A percentile compares a stretch with the other conserved stretches of the same genome.
These are phyloP conservation scores for Neodiprion lecontei DNA, from an alignment of 1,140 invertebrate species.

Conservation along the genomic window DNA sequence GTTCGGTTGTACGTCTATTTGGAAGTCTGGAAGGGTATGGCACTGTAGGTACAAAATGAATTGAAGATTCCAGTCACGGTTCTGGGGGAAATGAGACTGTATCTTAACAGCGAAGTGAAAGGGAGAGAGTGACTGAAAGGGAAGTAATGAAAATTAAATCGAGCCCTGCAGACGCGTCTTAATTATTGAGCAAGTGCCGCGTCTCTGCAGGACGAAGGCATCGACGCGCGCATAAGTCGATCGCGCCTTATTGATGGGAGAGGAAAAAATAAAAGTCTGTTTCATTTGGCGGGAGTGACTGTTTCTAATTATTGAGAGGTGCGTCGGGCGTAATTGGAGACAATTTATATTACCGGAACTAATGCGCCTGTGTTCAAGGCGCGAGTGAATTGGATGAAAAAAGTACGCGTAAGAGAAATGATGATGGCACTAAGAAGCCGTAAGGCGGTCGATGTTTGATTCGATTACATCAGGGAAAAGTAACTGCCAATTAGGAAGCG, in stretches of 20 bases:
- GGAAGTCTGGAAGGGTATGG: too few relatives aligned
- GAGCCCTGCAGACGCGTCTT: not conserved
- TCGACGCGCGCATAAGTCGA: too few relatives aligned
- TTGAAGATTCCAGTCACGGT: not conserved
- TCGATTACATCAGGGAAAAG: not conserved
- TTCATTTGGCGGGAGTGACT: not conserved
- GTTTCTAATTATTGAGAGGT: not conserved
- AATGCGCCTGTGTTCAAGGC: not conserved
- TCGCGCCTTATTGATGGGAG: too few relatives aligned
- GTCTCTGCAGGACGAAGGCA: too few relatives aligned
- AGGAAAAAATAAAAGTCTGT: too few relatives aligned
- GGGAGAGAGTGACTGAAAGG: too few relatives aligned
- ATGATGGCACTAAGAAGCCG: not conserved
- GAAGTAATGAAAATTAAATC: constrained; percentile 5
- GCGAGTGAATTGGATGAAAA: not conserved
- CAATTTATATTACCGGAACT: not conserved
- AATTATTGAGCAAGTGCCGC: not conserved
- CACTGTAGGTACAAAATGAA: too few relatives aligned
- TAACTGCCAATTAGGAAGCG: not conserved
- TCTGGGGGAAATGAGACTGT: too few relatives aligned
- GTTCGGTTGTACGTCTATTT: too few relatives aligned
- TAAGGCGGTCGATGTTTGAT: not conserved
- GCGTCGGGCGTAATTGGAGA: not conserved
- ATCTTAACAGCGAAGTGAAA: too few relatives aligned
- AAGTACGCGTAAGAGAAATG: not conserved